Base-by-base conservation (phyloP, 2,888 invertebrate species). In the Plemyria rubiginata region DNA sequence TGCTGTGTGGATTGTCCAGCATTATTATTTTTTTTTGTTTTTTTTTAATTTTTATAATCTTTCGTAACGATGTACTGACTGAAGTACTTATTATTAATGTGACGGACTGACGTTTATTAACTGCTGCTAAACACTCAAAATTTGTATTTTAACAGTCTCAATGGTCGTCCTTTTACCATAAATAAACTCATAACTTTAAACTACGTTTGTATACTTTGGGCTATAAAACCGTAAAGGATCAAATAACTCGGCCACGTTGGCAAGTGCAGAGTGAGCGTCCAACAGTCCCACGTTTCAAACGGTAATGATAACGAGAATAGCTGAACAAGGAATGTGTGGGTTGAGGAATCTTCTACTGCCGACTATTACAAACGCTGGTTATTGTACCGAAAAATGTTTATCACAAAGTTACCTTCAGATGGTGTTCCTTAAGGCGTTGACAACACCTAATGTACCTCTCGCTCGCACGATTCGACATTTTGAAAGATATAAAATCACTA, bases 261-360 rank as follows among this genome's bases (percentile, higher is more conserved):
- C 73, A 75, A 66, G 73, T 72, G 72, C 73, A 80, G 78, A 80
- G 78, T 77, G 79, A 80, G 79, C 68, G 75, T 74, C 78, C 78
- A 73, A 28, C 54, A 55, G 38, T 43, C 32, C 50, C 70, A 70
- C 77, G 76, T 82, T 79, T 38, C 73, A 79, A 86, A 87, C 78
- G 81, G 79, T 84, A 81, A 83, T 72, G 74, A 74, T 74, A 80
- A 77, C 75, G 74, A 74, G 77, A 77, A 77, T 77, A 65, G 74
- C 73, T 76, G 77, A 75, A 73, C 73, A 70, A 72, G 70, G 70
- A 67, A 62, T 64, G 55, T 60, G 60, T 66, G 43, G 57, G 60
- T 43, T 32, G 50, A 52, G 49, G 55, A 52, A 54, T 55, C 9
- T 50, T 36, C 59, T 54, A 57, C 45, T 38, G 8, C 36, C 1